Base-by-base conservation (phyloP, 2,888 invertebrate genomes). In the Dasysyrphus tricinctus region DNA sequence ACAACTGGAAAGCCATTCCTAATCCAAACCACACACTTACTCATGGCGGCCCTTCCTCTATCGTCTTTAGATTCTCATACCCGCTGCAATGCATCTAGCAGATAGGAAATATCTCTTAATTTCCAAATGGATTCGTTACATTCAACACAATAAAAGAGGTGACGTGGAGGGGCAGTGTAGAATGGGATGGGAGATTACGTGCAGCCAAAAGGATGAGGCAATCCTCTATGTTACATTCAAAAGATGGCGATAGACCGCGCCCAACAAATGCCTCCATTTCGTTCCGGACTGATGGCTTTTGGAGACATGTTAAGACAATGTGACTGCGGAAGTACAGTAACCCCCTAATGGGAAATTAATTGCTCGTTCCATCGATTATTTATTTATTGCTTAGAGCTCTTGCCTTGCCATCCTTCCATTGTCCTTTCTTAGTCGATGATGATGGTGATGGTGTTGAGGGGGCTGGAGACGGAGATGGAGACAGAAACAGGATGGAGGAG, bases 271-370 rank as follows among this genome's bases (percentile, higher is more conserved):
- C 86, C 86, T 86, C 82, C 79, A 79, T 82, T 86, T 75, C 79
- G 86, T 86, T 86, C 86, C 82, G 72, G 86, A 82, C 86, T 79
- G 86, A 86, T 86, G 86, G 82, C 75, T 86, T 79, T 86, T 86
- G 81, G 82, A 86, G 82, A 86, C 86, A 86, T 86, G 82, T 82
- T 86, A 86, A 86, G 86, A 86, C 86, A 86, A 86, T 86, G 86
- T 82, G 82, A 86, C 81, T 81, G 78, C 82, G 86, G 86, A 81
- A 82, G 82, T 82, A 86, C 78, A 81, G 81, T 67, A 79, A 80
- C 88, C 88, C 88, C 88, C 88, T 88, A 88, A 88, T 88, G 88
- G 86, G 88, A 88, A 88, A 88, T 88, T 88, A 88, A 88, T 88
- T 88, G 88, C 88, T 88, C 88, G 86, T 88, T 83, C 88, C 86